These are phyloP conservation scores for Ochotona princeps DNA, from an alignment of 2,113 vertebrate genomes.

Conservation along the genomic window DNA sequence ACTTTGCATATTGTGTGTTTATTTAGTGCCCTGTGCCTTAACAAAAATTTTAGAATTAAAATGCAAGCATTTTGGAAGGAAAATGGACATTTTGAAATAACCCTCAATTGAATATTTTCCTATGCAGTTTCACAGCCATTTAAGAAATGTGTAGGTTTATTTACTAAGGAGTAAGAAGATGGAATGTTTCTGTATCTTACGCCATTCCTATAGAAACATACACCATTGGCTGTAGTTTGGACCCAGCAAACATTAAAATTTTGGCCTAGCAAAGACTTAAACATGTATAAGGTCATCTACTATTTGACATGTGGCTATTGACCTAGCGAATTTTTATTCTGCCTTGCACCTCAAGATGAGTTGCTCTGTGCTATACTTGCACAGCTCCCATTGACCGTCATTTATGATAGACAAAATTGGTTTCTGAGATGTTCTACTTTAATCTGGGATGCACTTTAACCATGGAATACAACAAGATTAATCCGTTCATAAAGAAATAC, in stretches of 20 bases:
- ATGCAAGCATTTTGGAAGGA: background rate
- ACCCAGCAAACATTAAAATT: background rate
- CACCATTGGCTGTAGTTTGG: background rate
- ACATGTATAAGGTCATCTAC: background rate
- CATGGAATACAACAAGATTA: background rate
- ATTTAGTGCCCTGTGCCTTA: background rate
- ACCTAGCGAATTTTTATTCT: background rate
- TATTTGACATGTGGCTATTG: background rate
- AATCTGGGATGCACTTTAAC: background rate
- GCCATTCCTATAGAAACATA: background rate
- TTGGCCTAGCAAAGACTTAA: background rate
- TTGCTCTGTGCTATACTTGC: background rate
- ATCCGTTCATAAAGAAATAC: background rate
- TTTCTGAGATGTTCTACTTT: background rate
- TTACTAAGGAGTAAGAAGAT: background rate
- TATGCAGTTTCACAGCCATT: background rate
- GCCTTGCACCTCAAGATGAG: background rate
- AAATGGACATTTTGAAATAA: background rate
- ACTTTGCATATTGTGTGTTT: background rate
- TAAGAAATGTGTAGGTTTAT: background rate
- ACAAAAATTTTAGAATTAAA: constrained; percentile 36
- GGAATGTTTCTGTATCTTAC: background rate
- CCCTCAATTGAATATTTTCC: background rate
- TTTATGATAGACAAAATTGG: background rate
- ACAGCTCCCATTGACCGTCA: background rate